Base-by-base conservation (phyloP, 2,888 invertebrate genomes). In the Cheilosia vulpina region DNA sequence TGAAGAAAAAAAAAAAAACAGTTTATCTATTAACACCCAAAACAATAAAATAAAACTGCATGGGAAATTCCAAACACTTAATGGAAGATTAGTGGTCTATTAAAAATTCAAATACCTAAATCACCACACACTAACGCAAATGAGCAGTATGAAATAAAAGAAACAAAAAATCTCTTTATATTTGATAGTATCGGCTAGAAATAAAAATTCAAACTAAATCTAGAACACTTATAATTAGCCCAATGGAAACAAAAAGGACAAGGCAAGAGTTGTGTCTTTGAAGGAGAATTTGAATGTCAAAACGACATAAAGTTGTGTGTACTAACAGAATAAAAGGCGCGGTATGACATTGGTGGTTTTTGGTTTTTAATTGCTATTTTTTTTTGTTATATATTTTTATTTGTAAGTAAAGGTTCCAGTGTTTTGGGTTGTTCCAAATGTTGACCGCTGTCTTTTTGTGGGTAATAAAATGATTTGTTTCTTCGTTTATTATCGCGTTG, bases 321-420 rank as follows among this genome's bases (percentile, higher is more conserved):
- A 38, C 38, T 50, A 4, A 50, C 50, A 55, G 34, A 21, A 41
- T 27, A 69, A 47, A 58, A 66, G 60, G 60, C 41, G 53, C 34
- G 31, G 77, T 62, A 52, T 69, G 68, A 62, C 77, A 77, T 69
- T 77, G 57, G 19, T n/a, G 38, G 27, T 52, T 19, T 53, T 53
- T n/a, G 38, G 27, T 52, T 19, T 53, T 53, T 68, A 68, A 60
- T 68, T 76, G 60, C 43, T 31, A 27, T 19, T 52, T 5, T 57
- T 50, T 2, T 66, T 58, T 57, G n/a, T n/a, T 6, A 41, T 21
- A 6, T 27, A 19, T 21, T 9, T 4, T 47, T 34, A 21, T 43
- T 53, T 53, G 19, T 21, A 57, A 34, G 13, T 24, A 34, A 21
- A 47, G 15, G 1, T 34, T 3, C 6, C 9, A 47, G n/a, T n/a